Evolutionary conservation across 2,113 vertebrate genomes (phyloP).

Genomic region (Onychostruthus taczanowskii): DNA sequence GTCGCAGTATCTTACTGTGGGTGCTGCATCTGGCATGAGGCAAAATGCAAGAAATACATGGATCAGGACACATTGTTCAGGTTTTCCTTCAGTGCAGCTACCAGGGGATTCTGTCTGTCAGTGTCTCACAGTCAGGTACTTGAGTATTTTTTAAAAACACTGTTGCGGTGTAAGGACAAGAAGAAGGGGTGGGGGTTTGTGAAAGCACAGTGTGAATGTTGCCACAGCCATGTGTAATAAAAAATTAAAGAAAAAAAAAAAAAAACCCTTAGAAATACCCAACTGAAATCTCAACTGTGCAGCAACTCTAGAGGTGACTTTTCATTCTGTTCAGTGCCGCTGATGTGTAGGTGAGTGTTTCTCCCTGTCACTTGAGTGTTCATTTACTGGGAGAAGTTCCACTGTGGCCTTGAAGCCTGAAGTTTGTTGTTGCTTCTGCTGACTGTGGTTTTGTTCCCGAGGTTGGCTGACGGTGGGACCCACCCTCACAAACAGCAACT

Average conservation of each 20-base stretch:
- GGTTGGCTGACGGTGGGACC: slow-evolving; percentile 98
- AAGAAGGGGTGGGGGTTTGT: background rate
- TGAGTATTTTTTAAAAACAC: background rate
- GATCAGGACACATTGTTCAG: background rate
- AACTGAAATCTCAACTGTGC: background rate
- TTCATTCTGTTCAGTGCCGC: accelerated
- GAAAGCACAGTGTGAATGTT: background rate
- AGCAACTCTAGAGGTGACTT: background rate
- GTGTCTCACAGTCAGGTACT: background rate
- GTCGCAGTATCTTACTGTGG: background rate
- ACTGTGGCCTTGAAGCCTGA: accelerated
- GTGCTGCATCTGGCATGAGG: background rate
- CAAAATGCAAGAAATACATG: background rate
- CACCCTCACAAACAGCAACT: slow-evolving; percentile 97
- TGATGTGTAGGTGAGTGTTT: background rate
- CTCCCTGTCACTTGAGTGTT: background rate
- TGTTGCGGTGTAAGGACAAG: background rate
- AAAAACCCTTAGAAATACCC: background rate
- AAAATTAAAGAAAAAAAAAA: background rate
- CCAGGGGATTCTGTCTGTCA: background rate
- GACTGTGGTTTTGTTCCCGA: slow-evolving; percentile 27
- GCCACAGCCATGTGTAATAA: background rate
- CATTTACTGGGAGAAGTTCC: background rate
- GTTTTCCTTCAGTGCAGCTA: background rate
- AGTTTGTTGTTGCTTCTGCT: background rate